A percentile compares a stretch with the other conserved stretches of the same genome.
phyloP scores from a whole-genome alignment of 2,113 vertebrate species.

The Dicentrarchus labrax region DNA sequence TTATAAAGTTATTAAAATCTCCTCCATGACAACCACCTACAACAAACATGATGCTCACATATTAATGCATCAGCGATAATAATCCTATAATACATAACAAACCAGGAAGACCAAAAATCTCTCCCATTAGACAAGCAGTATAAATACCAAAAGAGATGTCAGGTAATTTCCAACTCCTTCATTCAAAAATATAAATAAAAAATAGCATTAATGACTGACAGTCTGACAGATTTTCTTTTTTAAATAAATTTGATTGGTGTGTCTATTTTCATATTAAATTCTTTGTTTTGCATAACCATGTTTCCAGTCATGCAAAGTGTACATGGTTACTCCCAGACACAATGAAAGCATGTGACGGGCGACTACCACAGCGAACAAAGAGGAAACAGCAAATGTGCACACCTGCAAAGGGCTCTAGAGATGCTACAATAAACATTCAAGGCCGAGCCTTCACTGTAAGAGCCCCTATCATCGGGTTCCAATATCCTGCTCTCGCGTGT shows the following conservation, averaged over 20 bases:
- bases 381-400: slow-evolving; percentile 39
- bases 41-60: neutral
- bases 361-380: neutral
- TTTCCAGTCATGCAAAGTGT: neutral
- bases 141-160: no score
- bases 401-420: slow-evolving; percentile 51
- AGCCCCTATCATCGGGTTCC: slow-evolving; percentile 65
- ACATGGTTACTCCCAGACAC: neutral
- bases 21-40: neutral
- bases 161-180: neutral
- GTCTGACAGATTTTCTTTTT: neutral
- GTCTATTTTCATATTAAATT: slow-evolving; percentile 1
- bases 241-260: neutral
- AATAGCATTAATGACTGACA: neutral
- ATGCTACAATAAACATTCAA: slow-evolving; percentile 58
- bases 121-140: no score
- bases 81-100: neutral
- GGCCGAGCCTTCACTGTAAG: slow-evolving; percentile 24
- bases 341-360: neutral
- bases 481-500: slow-evolving; percentile 67
- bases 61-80: neutral
- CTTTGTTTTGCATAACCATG: slow-evolving; percentile 6
- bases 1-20: neutral
- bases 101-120: neutral
- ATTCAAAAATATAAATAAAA: neutral